Conservation (phyloP, 2,888 invertebrate species). For the Phymatocera aterrima region DNA sequence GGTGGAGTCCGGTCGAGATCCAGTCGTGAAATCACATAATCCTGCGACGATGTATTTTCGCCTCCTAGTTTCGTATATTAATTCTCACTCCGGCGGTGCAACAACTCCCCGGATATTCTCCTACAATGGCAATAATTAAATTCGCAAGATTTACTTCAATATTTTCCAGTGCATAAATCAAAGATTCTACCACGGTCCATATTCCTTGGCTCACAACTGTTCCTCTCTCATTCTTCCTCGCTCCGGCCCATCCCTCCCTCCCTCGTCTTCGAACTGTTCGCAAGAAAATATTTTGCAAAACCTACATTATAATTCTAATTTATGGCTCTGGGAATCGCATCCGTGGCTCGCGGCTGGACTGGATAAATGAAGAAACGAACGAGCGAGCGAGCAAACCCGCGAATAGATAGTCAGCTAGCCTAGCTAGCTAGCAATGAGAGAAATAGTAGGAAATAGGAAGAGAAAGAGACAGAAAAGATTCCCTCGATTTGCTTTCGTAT, state of each 20-base stretch:
- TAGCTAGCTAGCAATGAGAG: constrained; percentile 22
- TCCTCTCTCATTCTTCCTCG: constrained; percentile 55
- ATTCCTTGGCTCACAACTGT: constrained; percentile 39
- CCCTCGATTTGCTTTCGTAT: constrained; percentile 64
- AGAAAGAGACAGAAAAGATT: constrained; percentile 56
- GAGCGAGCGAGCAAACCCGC: constrained; percentile 51
- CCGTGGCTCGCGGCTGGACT: constrained; percentile 50
- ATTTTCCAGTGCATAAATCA: constrained; percentile 44
- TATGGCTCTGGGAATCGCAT: constrained; percentile 53
- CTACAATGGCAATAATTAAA: constrained; percentile 38
- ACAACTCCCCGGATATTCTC: neutral
- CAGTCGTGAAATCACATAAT: neutral
- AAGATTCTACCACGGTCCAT: constrained; percentile 42
- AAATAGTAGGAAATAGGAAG: constrained; percentile 31
- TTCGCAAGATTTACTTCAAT: constrained; percentile 44
- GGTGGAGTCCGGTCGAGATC: neutral
- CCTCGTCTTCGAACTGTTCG: constrained; percentile 50
- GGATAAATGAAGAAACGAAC: constrained; percentile 57
- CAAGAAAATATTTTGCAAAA: constrained; percentile 61
- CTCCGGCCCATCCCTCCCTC: constrained; percentile 47
- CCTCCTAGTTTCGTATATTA: constrained; percentile 16
- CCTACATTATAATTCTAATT: constrained; percentile 65
- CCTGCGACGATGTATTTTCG: constrained; percentile 2
- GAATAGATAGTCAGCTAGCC: neutral
- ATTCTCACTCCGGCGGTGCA: constrained; percentile 15